A percentile compares a stretch with the other conserved stretches of the same genome.
phyloP scores from a whole-genome alignment of 2,113 vertebrate genomes.

The Vulpes ferrilata region DNA sequence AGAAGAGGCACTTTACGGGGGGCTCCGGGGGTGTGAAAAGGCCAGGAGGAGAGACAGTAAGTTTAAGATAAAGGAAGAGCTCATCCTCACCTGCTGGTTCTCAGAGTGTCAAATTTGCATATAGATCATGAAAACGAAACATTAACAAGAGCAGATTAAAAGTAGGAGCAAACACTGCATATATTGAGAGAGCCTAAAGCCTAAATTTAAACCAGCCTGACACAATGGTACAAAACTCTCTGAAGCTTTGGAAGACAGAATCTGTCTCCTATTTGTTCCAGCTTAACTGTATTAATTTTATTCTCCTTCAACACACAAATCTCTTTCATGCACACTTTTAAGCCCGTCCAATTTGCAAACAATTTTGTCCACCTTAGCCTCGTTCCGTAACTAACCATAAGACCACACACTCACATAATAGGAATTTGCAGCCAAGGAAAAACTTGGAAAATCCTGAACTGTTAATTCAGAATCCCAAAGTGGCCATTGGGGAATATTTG shows the following conservation, averaged over 20 bases:
- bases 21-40: neutral
- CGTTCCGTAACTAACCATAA: neutral
- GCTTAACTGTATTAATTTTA: neutral
- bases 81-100: neutral
- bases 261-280: neutral
- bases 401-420: neutral
- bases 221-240: neutral
- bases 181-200: neutral
- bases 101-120: neutral
- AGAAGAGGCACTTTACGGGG: neutral
- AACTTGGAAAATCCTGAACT: constrained; percentile 5
- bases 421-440: neutral
- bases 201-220: neutral
- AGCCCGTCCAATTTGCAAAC: neutral
- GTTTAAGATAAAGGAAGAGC: neutral
- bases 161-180: neutral
- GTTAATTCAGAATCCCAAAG: neutral
- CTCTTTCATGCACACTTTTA: neutral
- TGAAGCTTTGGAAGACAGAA: neutral
- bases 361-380: constrained; percentile 29
- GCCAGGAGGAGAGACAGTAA: neutral
- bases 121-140: neutral
- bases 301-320: neutral
- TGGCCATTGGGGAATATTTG: neutral
- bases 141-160: constrained; percentile 2